Evolutionary conservation across 1,140 invertebrate genomes (phyloP).

Genomic region (Metopolophium dirhodum): DNA sequence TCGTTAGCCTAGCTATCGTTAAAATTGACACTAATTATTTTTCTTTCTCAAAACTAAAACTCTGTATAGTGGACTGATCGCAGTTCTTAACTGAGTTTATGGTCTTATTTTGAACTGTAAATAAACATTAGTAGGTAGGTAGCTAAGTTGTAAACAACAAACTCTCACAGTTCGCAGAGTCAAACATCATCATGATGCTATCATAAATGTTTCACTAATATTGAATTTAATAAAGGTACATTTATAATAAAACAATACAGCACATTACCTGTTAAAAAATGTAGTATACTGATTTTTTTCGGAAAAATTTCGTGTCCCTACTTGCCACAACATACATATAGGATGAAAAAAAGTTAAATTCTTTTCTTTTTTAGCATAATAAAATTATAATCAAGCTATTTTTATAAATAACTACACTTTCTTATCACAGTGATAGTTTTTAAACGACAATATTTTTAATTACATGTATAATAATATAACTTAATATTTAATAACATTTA

Average conservation of each 20-base stretch:
- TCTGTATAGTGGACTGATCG: background rate
- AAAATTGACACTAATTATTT: background rate
- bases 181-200: background rate
- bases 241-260: no score
- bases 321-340: background rate
- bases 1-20: background rate
- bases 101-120: background rate
- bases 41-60: background rate
- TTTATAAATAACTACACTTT: background rate
- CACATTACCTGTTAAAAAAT: background rate
- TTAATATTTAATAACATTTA: background rate
- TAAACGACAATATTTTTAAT: background rate
- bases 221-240: no score
- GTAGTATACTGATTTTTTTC: background rate
- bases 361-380: no score
- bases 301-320: background rate
- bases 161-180: background rate
- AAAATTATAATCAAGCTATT: no score
- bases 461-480: background rate
- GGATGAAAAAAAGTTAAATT: no score
- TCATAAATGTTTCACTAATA: background rate
- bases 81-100: background rate
- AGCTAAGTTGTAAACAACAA: background rate
- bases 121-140: no score
- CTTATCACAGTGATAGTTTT: background rate